Evolutionary conservation across 2,113 vertebrate species (phyloP).

Genomic region (Lasiurus cinereus): DNA sequence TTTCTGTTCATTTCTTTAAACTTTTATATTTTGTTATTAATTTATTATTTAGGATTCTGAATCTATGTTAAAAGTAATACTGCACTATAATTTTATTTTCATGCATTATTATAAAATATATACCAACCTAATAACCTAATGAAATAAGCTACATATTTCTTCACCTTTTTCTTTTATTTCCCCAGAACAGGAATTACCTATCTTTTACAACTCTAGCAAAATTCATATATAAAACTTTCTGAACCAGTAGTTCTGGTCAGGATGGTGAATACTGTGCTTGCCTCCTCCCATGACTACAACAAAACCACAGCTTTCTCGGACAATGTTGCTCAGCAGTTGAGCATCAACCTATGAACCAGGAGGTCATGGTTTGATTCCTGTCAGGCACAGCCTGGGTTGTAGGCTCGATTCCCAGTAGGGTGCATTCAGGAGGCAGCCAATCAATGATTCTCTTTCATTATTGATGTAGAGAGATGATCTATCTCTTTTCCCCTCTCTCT

Average conservation of each 20-base stretch:
- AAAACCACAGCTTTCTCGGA: not conserved
- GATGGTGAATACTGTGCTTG: not conserved
- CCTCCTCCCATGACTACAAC: not conserved
- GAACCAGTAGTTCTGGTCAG: not conserved
- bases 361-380: no score
- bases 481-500: no score
- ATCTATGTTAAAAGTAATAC: not conserved
- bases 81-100: not conserved
- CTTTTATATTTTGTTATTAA: not conserved
- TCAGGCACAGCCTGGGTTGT: no score
- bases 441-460: no score
- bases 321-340: no score
- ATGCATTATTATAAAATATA: not conserved
- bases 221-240: not conserved
- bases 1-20: conserved; percentile 19
- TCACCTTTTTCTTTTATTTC: not conserved
- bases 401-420: no score
- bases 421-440: no score
- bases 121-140: not conserved
- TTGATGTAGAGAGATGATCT: no score
- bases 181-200: not conserved
- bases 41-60: not conserved
- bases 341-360: no score
- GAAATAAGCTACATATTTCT: not conserved
- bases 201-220: not conserved